Base-by-base conservation (phyloP, 2,888 invertebrate species). In the Metopia argyrocephala region DNA sequence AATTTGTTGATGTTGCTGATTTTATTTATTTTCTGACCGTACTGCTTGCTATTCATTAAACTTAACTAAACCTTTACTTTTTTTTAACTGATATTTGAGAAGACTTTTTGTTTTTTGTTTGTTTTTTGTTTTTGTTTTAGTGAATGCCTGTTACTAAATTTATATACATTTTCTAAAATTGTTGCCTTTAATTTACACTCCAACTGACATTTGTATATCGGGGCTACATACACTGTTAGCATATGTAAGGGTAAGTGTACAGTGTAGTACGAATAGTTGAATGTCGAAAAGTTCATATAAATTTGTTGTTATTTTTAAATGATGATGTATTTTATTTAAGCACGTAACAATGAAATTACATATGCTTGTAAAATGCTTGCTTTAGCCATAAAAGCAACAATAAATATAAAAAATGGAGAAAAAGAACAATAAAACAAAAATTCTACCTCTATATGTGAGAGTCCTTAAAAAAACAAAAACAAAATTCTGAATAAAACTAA, bases 301-400 rank as follows among this genome's bases (percentile, higher is more conserved):
- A 52, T 18, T 59, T 66, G 71, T 38, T 66, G 71, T 38, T 62
- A 66, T 21, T 64, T 76, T 78, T 73, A 84, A 82, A 84, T 86
- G 87, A 86, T 87, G 86, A 86, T n/a, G n/a, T n/a, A 87, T 87
- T 86, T 84, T 81, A 82, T 82, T 82, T 84, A 79, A 83, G 84
- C 88, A 87, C 88, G 87, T 86, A 85, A 87, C 87, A 85, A 86
- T 85, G 83, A 86, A 86, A 86, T 87, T 87, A 83, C 66, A 81
- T 76, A 76, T 38, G 38, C 38, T 38, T 38, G 15, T 38, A 38
- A 27, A 15, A 38, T 4, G 7, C 3, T 1, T 7, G 7, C 7
- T 15, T n/a, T 5, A 48, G 25, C 12, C 9, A 38, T 1, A 50
- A 50, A 18, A 50, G n/a, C 28, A 70, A 45, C 7, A n/a, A n/a